Evolutionary conservation across 2,797 vertebrate species (phyloP), one percentile per base, ranked within the genome.

Genomic region (Rhabdophis nuchalis): DNA sequence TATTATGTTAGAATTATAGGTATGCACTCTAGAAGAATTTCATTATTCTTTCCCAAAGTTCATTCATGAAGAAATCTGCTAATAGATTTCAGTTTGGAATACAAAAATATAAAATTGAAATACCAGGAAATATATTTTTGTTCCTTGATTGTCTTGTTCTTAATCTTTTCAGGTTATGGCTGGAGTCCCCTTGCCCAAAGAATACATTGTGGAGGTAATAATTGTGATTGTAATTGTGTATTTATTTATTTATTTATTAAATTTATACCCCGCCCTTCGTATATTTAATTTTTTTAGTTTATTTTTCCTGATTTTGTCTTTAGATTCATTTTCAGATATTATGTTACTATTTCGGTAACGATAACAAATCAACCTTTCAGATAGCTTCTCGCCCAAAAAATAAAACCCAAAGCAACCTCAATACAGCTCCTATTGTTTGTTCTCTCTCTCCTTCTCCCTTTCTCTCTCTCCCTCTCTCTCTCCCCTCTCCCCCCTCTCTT

Each of bases 171-270:
- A 99, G 99, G 99, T 99, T 87, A 99, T 98, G 53, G 99, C 99
- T 93, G 99, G 99, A 77, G 97, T 99, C 93, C 98, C 99, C 16
- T 97, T 99, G 91, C 99, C 98, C 0, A 99, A 98, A 96, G 99
- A 99, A 94, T 99, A 99, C 93, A 96, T 93, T 11, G 98, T 99
- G 93, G 99, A 99, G 99, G 99, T 99, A 98, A 97, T 23, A 20
- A 41, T 88, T 41, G 12, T 0, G 10, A 85, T 94, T 16, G 1
- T 90, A 93, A 18, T 91, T 58, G 41, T 86, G 16, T 86, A 41
- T 13, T 32, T 85, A 90, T n/a, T n/a, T n/a, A n/a, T n/a, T n/a
- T n/a, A n/a, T n/a, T n/a, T n/a, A n/a, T n/a, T n/a, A n/a, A n/a
- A n/a, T n/a, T n/a, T n/a, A n/a, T n/a, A n/a, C n/a, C n/a, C n/a